Percentiles rank a stretch among this genome's conserved stretches.
Evolutionary conservation across 2,113 vertebrate genomes (phyloP).

Genomic region (Zapus hudsonius): DNA sequence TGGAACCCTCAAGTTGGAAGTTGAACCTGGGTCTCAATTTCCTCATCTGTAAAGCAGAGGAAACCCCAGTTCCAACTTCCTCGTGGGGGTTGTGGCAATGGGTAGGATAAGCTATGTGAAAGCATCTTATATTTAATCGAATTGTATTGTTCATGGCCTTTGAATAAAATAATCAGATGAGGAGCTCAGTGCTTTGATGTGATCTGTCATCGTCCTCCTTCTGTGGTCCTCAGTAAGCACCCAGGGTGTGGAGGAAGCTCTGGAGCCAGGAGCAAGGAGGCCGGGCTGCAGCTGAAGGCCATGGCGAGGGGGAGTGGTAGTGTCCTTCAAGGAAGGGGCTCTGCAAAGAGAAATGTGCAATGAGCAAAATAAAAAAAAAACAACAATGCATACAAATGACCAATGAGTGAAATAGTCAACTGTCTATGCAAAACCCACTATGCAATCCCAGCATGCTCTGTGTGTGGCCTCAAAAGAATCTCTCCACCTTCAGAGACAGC

Average conservation of each 20-base stretch:
- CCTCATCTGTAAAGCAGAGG: neutral
- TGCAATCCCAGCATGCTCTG: neutral
- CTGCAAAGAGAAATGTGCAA: neutral
- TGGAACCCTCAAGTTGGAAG: rapidly evolving
- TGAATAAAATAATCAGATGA: neutral
- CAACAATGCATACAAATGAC: neutral
- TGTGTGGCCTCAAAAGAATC: neutral
- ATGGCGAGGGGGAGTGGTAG: neutral
- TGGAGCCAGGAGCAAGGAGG: neutral
- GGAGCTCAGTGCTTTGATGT: neutral
- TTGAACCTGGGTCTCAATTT: neutral
- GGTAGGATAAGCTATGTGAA: rapidly evolving
- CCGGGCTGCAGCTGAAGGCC: no score
- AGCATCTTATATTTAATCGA: rapidly evolving
- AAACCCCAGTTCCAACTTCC: neutral
- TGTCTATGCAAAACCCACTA: neutral
- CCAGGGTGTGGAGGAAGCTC: no score
- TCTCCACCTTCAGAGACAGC: neutral
- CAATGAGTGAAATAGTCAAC: neutral
- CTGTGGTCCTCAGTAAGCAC: neutral
- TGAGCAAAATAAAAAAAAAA: rapidly evolving
- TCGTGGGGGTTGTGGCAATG: rapidly evolving
- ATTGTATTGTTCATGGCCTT: neutral
- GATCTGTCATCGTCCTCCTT: no score
- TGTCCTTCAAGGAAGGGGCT: neutral